Evolutionary conservation across 2,888 invertebrate species (phyloP), one percentile per base, ranked within the genome.

Genomic region (Amphipyra tragopoginis): DNA sequence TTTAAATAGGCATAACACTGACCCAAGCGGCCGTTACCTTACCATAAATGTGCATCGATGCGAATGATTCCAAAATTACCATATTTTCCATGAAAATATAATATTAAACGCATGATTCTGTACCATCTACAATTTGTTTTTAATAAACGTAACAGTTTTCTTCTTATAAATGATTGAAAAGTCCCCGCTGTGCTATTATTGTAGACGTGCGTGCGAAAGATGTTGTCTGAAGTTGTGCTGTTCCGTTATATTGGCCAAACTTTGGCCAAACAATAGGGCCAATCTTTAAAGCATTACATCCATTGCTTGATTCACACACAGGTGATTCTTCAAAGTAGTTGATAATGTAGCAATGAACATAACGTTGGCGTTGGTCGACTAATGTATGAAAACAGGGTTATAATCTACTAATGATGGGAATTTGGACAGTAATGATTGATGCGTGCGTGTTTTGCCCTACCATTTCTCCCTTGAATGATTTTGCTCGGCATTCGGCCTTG

Each of bases 141-240:
- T 40, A 63, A 53, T 57, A 72, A 72, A 72, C 26, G 45, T 55
- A 42, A 52, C 56, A 69, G 57, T 60, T 79, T 80, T 72, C 70
- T 50, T 67, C 65, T 33, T 14, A 9, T 58, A 69, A 72, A 61
- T 69, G 65, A 75, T 82, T 80, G 67, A 83, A 85, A 81, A 79
- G 76, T 83, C 75, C 89, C 84, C 81, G 90, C 88, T 90, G 89
- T 43, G 90, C 71, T 72, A 69, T 65, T 77, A 85, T 89, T 88
- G 80, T 62, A 55, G 69, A 79, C 86, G 91, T 89, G 89, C 91
- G 86, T 86, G 83, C 79, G 67, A 84, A 81, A 48, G 38, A 69
- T 53, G 40, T 72, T 71, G 52, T 50, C 26, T 26, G 3, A 51
- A 63, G 34, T 13, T 38, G 6, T 34, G 29, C n/a, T 5, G 29